Conservation (phyloP, 23 tunicate genomes). For the Clavelina lepadiformis region DNA sequence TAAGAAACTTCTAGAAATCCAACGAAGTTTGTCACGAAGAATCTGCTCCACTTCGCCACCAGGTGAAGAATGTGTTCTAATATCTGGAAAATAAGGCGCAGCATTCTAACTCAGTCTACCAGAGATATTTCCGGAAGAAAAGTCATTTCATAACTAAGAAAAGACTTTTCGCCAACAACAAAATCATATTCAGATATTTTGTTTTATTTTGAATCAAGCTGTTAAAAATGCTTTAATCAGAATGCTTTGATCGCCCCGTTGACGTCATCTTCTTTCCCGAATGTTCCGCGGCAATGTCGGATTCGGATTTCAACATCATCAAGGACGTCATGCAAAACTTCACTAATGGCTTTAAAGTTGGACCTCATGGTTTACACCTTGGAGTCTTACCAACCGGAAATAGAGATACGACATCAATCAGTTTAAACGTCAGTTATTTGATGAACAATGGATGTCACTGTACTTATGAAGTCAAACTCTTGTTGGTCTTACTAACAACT, state of each 20-base stretch:
- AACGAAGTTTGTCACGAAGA: conserved; percentile 30
- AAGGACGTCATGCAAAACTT: conserved; percentile 26
- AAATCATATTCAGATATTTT: too few relatives aligned
- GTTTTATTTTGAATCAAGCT: too few relatives aligned
- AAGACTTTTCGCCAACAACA: too few relatives aligned
- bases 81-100: too few relatives aligned
- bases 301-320: conserved; percentile 9
- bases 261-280: conserved; percentile 44
- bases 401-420: neutral
- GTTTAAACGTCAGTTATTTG: neutral
- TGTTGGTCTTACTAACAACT: too few relatives aligned
- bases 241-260: conserved; percentile 22
- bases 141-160: too few relatives aligned
- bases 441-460: too few relatives aligned
- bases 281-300: conserved; percentile 22
- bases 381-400: neutral
- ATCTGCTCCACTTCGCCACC: conserved; percentile 26
- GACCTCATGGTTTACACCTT: conserved; percentile 29
- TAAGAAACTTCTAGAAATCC: conserved; percentile 18
- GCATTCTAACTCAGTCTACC: too few relatives aligned
- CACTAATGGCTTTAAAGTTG: conserved; percentile 42
- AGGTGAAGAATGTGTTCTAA: conserved; percentile 9
- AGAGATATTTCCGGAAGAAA: too few relatives aligned
- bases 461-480: too few relatives aligned
- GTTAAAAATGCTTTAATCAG: too few relatives aligned